Percentiles rank a stretch among this genome's conserved stretches.
phyloP scores from a whole-genome alignment of 2,113 vertebrate genomes.

The Menidia beryllina region DNA sequence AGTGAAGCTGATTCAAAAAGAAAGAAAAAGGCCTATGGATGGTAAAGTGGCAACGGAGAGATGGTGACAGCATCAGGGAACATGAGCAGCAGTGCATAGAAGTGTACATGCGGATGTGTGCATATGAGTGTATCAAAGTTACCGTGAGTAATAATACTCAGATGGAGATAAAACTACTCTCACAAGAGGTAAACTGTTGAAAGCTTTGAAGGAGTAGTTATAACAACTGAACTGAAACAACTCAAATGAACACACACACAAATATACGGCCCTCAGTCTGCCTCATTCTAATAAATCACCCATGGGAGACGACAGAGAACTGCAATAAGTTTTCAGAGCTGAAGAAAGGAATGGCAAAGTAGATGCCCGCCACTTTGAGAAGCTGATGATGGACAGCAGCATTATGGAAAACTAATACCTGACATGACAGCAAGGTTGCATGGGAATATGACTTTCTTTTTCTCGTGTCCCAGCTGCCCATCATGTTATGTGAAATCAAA shows the following conservation, averaged over 20 bases:
- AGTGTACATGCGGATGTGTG: background rate
- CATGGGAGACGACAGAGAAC: slow-evolving; percentile 28
- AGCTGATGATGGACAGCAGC: slow-evolving; percentile 39
- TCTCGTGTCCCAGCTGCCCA: slow-evolving; percentile 24
- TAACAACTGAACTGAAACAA: slow-evolving; percentile 32
- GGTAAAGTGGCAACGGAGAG: slow-evolving; percentile 4
- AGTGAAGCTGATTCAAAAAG: slow-evolving; percentile 18
- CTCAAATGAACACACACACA: slow-evolving; percentile 9
- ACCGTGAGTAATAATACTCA: slow-evolving; percentile 26
- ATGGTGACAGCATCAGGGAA: slow-evolving; percentile 4
- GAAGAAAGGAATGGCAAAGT: slow-evolving; percentile 39
- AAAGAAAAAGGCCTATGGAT: slow-evolving; percentile 14
- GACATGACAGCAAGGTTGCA: slow-evolving; percentile 7
- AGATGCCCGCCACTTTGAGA: slow-evolving; percentile 47
- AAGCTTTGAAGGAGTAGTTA: slow-evolving; percentile 36
- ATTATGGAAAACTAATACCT: slow-evolving; percentile 20
- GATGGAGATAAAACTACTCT: slow-evolving; percentile 38
- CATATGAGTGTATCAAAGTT: background rate
- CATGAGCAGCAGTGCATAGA: slow-evolving; percentile 1
- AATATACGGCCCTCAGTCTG: slow-evolving; percentile 24
- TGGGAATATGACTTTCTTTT: background rate
- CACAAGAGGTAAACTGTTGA: slow-evolving; percentile 11
- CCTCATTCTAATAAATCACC: slow-evolving; percentile 43
- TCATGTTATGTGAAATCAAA: background rate
- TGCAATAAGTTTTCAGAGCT: slow-evolving; percentile 35